Conservation (phyloP, 2,797 vertebrate genomes). For the Acestrorhynchus altus region DNA sequence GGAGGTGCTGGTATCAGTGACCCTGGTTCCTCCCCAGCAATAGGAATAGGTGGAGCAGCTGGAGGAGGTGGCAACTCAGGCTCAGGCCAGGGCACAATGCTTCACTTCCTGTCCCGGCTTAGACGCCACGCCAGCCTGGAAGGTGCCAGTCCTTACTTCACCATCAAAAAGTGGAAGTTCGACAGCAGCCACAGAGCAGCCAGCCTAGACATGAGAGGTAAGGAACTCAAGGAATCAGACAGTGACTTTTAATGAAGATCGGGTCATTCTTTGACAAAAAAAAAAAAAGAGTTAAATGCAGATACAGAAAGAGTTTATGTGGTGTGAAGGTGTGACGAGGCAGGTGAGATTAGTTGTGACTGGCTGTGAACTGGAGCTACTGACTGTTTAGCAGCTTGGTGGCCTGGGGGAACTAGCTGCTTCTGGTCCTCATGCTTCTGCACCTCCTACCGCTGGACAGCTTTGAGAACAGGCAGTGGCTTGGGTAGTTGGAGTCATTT, state of each 20-base stretch:
- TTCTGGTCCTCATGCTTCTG: too few relatives aligned
- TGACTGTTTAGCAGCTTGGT: too few relatives aligned
- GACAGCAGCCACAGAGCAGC: conserved; percentile 90
- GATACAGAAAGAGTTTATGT: too few relatives aligned
- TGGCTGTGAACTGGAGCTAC: too few relatives aligned
- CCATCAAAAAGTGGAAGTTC: conserved; percentile 91
- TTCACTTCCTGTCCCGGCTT: conserved; percentile 91
- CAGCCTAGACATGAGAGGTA: conserved; percentile 94
- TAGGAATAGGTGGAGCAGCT: conserved; percentile 32
- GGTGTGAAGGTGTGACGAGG: too few relatives aligned
- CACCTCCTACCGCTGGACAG: too few relatives aligned
- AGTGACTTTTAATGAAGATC: not conserved
- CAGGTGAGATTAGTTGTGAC: too few relatives aligned
- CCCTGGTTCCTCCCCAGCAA: conserved; percentile 48
- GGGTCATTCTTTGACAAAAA: not conserved
- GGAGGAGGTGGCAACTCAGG: not conserved
- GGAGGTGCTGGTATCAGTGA: conserved; percentile 46
- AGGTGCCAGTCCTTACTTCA: conserved; percentile 92
- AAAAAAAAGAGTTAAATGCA: too few relatives aligned
- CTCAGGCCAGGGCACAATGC: conserved; percentile 77
- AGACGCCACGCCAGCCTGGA: conserved; percentile 94
- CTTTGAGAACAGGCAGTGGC: too few relatives aligned
- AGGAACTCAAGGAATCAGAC: not conserved
- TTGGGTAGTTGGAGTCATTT: too few relatives aligned
- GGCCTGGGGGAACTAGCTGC: too few relatives aligned